Conservation (phyloP, 2,888 invertebrate genomes). For the Drosophila mimica region DNA sequence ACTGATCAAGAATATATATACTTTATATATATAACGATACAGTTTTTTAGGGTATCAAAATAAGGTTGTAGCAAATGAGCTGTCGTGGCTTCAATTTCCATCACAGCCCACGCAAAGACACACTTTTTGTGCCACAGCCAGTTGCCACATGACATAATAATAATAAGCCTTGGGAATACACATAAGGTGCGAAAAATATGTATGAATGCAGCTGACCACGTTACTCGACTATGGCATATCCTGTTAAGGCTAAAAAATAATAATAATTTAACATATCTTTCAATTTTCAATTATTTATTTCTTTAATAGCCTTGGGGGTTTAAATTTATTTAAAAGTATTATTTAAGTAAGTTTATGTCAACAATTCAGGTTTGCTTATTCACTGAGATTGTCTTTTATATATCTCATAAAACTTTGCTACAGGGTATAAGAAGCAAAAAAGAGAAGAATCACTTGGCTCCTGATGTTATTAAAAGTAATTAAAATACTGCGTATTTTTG, state of each 20-base stretch:
- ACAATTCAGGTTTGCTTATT: background rate
- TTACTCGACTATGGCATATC: slow-evolving; percentile 9
- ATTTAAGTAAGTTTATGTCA: background rate
- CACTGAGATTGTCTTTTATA: background rate
- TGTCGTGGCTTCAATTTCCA: slow-evolving; percentile 35
- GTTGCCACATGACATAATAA: slow-evolving; percentile 55
- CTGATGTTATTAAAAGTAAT: slow-evolving; percentile 68
- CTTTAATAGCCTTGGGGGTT: background rate
- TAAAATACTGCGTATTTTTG: slow-evolving; percentile 57
- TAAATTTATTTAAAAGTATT: background rate
- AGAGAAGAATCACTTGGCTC: slow-evolving; percentile 38
- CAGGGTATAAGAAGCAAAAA: slow-evolving; percentile 9
- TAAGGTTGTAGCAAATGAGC: slow-evolving; percentile 37
- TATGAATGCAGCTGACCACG: background rate
- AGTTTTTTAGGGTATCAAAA: background rate
- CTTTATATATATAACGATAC: background rate
- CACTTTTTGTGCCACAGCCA: slow-evolving; percentile 1
- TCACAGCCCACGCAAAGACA: slow-evolving; percentile 2
- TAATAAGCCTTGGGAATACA: slow-evolving; percentile 67
- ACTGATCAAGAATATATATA: background rate
- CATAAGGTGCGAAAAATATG: slow-evolving; percentile 39
- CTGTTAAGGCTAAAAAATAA: background rate
- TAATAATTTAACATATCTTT: background rate
- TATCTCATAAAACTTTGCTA: background rate
- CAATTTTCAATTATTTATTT: background rate